Conservation (phyloP, 2,888 invertebrate species). For the Spodoptera exigua region DNA sequence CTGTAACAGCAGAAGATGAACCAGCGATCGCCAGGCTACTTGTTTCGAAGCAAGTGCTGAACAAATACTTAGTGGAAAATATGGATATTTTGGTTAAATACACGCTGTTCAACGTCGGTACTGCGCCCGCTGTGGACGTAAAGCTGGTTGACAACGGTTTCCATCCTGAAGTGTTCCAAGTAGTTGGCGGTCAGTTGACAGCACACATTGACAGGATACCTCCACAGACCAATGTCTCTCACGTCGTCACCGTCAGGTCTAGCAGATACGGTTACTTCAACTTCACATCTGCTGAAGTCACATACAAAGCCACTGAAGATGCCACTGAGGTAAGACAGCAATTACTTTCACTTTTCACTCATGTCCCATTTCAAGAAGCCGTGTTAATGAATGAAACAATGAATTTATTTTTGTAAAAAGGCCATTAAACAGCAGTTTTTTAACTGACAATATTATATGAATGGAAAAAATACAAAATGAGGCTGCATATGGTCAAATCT, state of each 20-base stretch:
- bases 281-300: conserved; percentile 98
- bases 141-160: conserved; percentile 97
- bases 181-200: conserved; percentile 95
- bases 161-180: conserved; percentile 96
- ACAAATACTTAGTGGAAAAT: conserved; percentile 98
- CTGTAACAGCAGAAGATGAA: conserved; percentile 90
- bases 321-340: conserved; percentile 90
- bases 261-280: conserved; percentile 98
- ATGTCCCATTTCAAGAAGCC: not conserved
- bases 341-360: conserved; percentile 37
- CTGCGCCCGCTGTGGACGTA: conserved; percentile 96
- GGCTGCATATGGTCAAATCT: too few relatives aligned
- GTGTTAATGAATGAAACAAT: not conserved
- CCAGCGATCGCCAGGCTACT: conserved; percentile 94
- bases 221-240: conserved; percentile 97
- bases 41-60: conserved; percentile 97
- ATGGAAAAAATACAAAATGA: too few relatives aligned
- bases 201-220: conserved; percentile 96
- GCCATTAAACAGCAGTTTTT: not conserved
- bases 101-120: conserved; percentile 97
- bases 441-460: too few relatives aligned
- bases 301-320: conserved; percentile 96
- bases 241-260: conserved; percentile 97
- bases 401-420: too few relatives aligned
- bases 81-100: conserved; percentile 99